Percentiles rank a stretch among this genome's conserved stretches.
Evolutionary conservation across 2,888 invertebrate genomes (phyloP).

Genomic region (Hirtodrosophila histrioides): DNA sequence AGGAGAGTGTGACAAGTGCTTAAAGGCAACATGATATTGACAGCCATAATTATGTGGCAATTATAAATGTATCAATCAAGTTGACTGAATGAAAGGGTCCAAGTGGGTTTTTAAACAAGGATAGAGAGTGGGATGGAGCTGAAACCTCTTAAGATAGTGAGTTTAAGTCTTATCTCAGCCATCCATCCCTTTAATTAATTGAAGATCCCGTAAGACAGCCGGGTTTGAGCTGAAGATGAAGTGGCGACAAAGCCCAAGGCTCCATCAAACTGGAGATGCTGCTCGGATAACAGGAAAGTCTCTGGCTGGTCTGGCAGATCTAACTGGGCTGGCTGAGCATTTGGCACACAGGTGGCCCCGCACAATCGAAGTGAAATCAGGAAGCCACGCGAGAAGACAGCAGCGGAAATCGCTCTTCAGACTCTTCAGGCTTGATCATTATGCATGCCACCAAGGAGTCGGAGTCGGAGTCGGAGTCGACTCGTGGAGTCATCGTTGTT

Average conservation of each 20-base stretch:
- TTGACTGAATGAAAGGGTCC: conserved; percentile 4
- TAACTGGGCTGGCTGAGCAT: background rate
- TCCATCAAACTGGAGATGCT: conserved; percentile 15
- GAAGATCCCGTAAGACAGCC: conserved; percentile 19
- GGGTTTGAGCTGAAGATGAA: conserved; percentile 45
- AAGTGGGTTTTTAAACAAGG: background rate
- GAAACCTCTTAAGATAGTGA: background rate
- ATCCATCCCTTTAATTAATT: conserved; percentile 28
- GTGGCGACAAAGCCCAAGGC: conserved; percentile 13
- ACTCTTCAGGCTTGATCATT: conserved; percentile 59
- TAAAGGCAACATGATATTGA: conserved; percentile 58
- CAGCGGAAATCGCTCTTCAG: conserved; percentile 65
- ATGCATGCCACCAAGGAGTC: conserved; percentile 64
- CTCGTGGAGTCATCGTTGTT: conserved; percentile 8
- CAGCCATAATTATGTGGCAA: conserved; percentile 56
- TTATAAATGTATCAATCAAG: conserved; percentile 72
- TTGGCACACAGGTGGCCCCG: conserved; percentile 51
- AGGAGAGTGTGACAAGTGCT: conserved; percentile 64
- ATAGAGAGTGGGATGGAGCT: background rate
- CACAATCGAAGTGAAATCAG: conserved; percentile 58
- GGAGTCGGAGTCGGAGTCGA: conserved; percentile 9
- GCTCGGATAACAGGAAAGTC: conserved; percentile 20
- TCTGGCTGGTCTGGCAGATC: conserved; percentile 15
- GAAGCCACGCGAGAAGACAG: conserved; percentile 53
- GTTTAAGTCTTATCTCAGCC: conserved; percentile 6